These are phyloP conservation scores for Sebastes ruberrimus DNA, from an alignment of 2,797 vertebrate species.

Conservation along the genomic window DNA sequence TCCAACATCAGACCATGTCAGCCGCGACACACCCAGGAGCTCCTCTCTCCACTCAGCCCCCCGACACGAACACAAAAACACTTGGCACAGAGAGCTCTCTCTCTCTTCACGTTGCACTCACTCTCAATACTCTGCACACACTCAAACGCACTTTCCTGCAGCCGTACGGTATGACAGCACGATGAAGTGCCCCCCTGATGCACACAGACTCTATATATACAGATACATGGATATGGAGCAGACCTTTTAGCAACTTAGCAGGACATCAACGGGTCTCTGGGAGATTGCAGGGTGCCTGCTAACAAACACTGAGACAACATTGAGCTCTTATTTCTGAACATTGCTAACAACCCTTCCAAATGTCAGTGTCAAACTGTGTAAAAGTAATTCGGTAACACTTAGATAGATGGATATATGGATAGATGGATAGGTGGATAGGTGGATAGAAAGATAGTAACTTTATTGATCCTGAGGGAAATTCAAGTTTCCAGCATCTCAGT, in stretches of 20 bases:
- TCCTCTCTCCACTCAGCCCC: background rate
- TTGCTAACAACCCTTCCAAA: background rate
- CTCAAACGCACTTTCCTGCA: background rate
- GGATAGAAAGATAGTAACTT: too few relatives aligned
- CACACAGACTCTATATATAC: background rate
- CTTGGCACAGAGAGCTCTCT: background rate
- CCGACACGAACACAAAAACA: background rate
- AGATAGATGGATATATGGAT: too few relatives aligned
- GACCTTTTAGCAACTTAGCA: background rate
- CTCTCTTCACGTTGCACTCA: background rate
- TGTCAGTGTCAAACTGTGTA: background rate
- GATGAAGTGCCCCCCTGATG: background rate
- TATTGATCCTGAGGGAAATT: too few relatives aligned
- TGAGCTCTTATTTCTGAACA: background rate
- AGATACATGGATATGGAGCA: background rate
- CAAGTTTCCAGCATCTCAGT: too few relatives aligned
- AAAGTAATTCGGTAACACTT: background rate
- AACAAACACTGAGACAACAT: background rate
- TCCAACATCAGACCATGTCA: constrained; percentile 17
- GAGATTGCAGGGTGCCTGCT: background rate
- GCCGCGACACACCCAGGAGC: constrained; percentile 1
- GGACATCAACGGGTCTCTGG: background rate
- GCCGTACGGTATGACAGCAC: background rate
- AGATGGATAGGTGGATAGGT: too few relatives aligned
- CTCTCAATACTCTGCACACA: background rate